A percentile compares a stretch with the other conserved stretches of the same genome.
phyloP scores from a whole-genome alignment of 2,888 invertebrate genomes.

The Dermolepida albohirtum region DNA sequence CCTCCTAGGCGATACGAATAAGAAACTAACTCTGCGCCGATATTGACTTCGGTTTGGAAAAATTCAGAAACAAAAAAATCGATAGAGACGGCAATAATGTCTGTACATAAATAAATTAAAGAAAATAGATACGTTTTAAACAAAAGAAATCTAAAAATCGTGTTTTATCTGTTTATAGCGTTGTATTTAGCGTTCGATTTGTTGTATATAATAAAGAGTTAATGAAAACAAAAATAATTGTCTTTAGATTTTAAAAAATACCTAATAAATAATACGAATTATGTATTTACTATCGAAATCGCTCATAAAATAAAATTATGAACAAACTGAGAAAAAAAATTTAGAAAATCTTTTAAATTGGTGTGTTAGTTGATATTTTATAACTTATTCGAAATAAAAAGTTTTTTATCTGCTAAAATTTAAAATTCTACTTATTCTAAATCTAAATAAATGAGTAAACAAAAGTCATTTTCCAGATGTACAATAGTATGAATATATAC shows the following conservation, averaged over 20 bases:
- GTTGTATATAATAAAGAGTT: slow-evolving; percentile 56
- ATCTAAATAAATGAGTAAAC: slow-evolving; percentile 1
- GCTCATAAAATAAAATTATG: slow-evolving; percentile 49
- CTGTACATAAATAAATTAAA: slow-evolving; percentile 59
- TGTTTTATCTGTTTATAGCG: slow-evolving; percentile 60
- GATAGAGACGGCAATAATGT: slow-evolving; percentile 61
- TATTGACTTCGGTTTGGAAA: neutral
- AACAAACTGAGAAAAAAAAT: neutral
- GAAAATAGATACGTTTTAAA: slow-evolving; percentile 47
- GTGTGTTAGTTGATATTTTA: slow-evolving; percentile 55
- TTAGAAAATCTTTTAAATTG: slow-evolving; percentile 54
- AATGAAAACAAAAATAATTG: slow-evolving; percentile 50
- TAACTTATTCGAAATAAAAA: slow-evolving; percentile 44
- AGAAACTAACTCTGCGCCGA: slow-evolving; percentile 38
- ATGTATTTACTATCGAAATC: slow-evolving; percentile 38
- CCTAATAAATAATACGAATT: slow-evolving; percentile 50
- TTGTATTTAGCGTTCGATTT: slow-evolving; percentile 52
- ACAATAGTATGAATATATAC: slow-evolving; percentile 10
- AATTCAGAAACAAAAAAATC: slow-evolving; percentile 30
- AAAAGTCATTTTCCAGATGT: slow-evolving; percentile 3
- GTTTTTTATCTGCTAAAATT: slow-evolving; percentile 39
- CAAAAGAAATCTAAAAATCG: slow-evolving; percentile 51
- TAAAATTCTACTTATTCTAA: neutral
- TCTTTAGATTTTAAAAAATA: slow-evolving; percentile 49
- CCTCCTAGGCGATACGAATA: slow-evolving; percentile 18